Evolutionary conservation across 2,113 vertebrate genomes (phyloP), one percentile per base, ranked within the genome.

Genomic region (Oncorhynchus tshawytscha): DNA sequence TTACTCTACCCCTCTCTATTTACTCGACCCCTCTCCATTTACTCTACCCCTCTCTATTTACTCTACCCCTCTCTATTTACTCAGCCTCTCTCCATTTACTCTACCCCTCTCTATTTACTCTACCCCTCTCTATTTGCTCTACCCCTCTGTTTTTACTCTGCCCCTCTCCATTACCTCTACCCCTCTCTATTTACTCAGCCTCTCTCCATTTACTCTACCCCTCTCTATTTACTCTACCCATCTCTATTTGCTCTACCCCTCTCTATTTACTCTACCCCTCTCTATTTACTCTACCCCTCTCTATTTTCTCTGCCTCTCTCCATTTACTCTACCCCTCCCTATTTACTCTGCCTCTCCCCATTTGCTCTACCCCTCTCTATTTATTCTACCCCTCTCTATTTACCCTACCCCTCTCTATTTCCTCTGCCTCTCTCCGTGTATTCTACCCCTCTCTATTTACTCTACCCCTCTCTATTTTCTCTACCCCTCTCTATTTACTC

Each of bases 401-500:
- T 31, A 31, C 29, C 5, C 29, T 1, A 0, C 4, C 29, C 1
- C 29, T 31, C 29, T 4, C 29, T 11, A 7, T 31, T 16, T 57
- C 16, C 13, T 62, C 59, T 8, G 1, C 5, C 59, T 3, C 3
- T 48, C 2, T 22, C 51, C 59, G 5, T 5, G 5, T 31, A 31
- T 5, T 31, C 18, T 27, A 1, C 67, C 57, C 60, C 66, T 65
- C 75, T 71, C 69, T n/a, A 62, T 31, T 31, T 31, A 51, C 39
- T 3, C 8, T 11, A 0, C 24, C 51, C 59, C 18, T 60, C 1
- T 70, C 49, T 60, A 68, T 65, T 31, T 31, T 5, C 75, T 71
- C 69, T 16, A 25, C 54, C 31, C 82, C 75, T 89, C 82, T 89
- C 88, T 86, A 74, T 34, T 34, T 34, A 34, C 31, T 34, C 6